phyloP scores from a whole-genome alignment of 2,113 vertebrate species.

The Oncorhynchus keta region DNA sequence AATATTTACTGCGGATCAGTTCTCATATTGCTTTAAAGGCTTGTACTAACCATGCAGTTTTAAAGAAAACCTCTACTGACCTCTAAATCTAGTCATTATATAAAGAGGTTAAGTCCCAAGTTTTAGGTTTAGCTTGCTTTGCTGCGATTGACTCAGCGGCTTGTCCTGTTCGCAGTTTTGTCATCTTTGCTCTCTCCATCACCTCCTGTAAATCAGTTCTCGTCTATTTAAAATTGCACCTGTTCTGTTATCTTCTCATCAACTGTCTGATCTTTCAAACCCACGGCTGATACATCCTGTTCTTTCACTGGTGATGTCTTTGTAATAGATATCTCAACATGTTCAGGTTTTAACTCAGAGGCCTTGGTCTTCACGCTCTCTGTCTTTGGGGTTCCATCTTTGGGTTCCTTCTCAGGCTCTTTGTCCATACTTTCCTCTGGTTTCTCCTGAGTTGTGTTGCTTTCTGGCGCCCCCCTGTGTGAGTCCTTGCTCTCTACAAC shows the following conservation, averaged over 20 bases:
- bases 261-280: constrained; percentile 5
- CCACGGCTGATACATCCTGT: background rate
- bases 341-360: background rate
- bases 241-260: constrained; percentile 10
- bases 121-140: constrained; percentile 18
- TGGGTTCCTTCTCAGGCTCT: constrained; percentile 21
- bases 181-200: too few species aligned
- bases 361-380: constrained; percentile 1
- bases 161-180: constrained; percentile 6
- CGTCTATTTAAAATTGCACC: background rate
- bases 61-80: background rate
- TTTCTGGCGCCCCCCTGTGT: constrained; percentile 23
- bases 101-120: background rate
- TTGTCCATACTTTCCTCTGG: constrained; percentile 9
- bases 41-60: constrained; percentile 10
- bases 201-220: constrained; percentile 21
- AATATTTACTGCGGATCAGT: constrained; percentile 11
- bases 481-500: constrained; percentile 20
- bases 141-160: constrained; percentile 7
- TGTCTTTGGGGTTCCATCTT: constrained; percentile 16
- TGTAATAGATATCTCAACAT: background rate
- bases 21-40: background rate
- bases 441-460: constrained; percentile 23
- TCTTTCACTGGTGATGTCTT: constrained; percentile 1
- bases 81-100: background rate